phyloP scores from a whole-genome alignment of 2,797 vertebrate genomes.

The Trachurus trachurus region DNA sequence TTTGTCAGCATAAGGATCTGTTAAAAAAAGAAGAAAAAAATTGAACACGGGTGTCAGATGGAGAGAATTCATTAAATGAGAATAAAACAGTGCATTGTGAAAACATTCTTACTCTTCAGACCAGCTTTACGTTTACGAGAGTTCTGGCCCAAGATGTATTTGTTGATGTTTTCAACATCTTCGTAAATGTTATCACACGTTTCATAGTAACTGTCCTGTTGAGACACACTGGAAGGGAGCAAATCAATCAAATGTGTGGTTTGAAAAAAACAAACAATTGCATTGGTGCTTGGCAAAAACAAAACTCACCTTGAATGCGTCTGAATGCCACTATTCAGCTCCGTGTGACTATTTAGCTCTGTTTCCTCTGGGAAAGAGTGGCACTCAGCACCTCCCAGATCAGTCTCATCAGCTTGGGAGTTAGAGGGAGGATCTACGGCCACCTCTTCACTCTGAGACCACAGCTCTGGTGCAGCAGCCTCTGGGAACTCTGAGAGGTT shows the following conservation, averaged over 20 bases:
- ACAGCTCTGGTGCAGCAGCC: slow-evolving; percentile 34
- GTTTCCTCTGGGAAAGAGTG: slow-evolving; percentile 52
- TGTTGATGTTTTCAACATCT: slow-evolving; percentile 80
- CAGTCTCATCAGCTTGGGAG: slow-evolving; percentile 49
- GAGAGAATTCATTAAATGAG: neutral
- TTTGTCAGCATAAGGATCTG: slow-evolving; percentile 84
- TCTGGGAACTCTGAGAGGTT: slow-evolving; percentile 60
- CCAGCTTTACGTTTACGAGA: slow-evolving; percentile 71
- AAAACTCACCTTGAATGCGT: slow-evolving; percentile 57
- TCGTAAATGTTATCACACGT: slow-evolving; percentile 81
- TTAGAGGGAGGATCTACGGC: slow-evolving; percentile 20
- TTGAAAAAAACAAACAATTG: neutral
- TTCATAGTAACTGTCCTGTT: slow-evolving; percentile 64
- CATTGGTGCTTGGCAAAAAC: neutral
- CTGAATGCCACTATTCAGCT: slow-evolving; percentile 49
- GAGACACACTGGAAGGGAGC: slow-evolving; percentile 50
- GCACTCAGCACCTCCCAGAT: slow-evolving; percentile 47
- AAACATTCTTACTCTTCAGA: slow-evolving; percentile 79
- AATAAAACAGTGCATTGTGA: neutral
- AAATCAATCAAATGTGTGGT: neutral
- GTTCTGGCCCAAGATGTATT: slow-evolving; percentile 61
- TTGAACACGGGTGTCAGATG: neutral
- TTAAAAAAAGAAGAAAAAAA: slow-evolving; percentile 8
- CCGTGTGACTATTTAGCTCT: slow-evolving; percentile 16
- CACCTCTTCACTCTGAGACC: slow-evolving; percentile 51